Percentiles rank a stretch among this genome's conserved stretches.
phyloP scores from a whole-genome alignment of 2,888 invertebrate species.

The Athalia cordata region DNA sequence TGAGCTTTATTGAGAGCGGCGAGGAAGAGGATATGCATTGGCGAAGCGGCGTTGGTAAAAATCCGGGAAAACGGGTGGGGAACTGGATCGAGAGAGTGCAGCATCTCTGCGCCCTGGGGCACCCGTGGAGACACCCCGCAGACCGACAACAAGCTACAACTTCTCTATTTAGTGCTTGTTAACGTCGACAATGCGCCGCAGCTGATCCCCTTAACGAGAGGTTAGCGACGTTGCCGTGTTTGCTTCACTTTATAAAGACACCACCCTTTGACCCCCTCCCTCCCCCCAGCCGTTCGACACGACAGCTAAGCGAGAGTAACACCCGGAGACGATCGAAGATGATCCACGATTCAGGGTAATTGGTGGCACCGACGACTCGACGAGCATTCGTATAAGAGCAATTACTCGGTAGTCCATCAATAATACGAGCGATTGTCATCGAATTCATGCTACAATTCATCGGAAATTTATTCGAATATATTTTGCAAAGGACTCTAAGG shows the following conservation, averaged over 20 bases:
- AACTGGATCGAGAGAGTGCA: slow-evolving; percentile 7
- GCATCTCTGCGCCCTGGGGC: slow-evolving; percentile 35
- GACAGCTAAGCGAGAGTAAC: too few species aligned
- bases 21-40: not conserved
- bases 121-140: slow-evolving; percentile 39
- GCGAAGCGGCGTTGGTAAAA: not conserved
- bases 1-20: not conserved
- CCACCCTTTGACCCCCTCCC: not conserved
- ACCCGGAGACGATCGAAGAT: too few species aligned
- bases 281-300: too few species aligned
- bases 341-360: too few species aligned
- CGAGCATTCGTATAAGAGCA: too few species aligned
- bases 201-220: slow-evolving; percentile 69
- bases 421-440: too few species aligned
- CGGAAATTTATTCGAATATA: too few species aligned
- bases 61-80: not conserved
- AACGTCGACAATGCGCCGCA: slow-evolving; percentile 67
- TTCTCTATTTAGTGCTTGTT: slow-evolving; percentile 71
- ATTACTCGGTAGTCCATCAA: too few species aligned
- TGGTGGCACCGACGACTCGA: too few species aligned
- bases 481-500: too few species aligned
- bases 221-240: slow-evolving; percentile 51
- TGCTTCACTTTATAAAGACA: slow-evolving; percentile 9
- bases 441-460: too few species aligned
- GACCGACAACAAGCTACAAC: slow-evolving; percentile 43